phyloP scores from a whole-genome alignment of 2,113 vertebrate species.

The Riparia riparia region DNA sequence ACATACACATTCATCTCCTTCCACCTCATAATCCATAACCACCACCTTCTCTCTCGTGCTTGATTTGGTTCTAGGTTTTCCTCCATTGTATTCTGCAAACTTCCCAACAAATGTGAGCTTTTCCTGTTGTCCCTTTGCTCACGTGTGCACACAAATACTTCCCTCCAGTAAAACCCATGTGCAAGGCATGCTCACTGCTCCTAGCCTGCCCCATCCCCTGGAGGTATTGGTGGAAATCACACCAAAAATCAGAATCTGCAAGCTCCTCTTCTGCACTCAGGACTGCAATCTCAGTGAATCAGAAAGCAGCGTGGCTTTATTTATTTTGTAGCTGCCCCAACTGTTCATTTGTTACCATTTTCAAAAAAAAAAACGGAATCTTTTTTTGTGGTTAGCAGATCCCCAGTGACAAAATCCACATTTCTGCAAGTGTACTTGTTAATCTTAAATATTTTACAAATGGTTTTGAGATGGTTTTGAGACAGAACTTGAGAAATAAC shows the following conservation, averaged over 20 bases:
- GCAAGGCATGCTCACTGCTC: not conserved
- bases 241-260: not conserved
- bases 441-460: slow-evolving; percentile 30
- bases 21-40: not conserved
- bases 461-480: not conserved
- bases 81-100: not conserved
- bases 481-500: slow-evolving; percentile 23
- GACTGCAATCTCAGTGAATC: fast-evolving
- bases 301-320: not conserved
- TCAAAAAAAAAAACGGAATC: not conserved
- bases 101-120: not conserved
- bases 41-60: not conserved
- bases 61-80: not conserved
- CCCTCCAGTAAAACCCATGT: not conserved
- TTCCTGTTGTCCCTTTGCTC: not conserved
- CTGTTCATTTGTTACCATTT: not conserved
- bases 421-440: slow-evolving; percentile 25
- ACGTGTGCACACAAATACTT: not conserved
- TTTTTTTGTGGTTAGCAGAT: slow-evolving; percentile 33
- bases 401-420: slow-evolving; percentile 16
- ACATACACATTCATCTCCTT: not conserved
- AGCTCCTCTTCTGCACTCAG: not conserved
- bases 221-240: not conserved
- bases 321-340: not conserved
- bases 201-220: not conserved